Conservation (phyloP, 2,113 vertebrate genomes). For the Cromileptes altivelis region DNA sequence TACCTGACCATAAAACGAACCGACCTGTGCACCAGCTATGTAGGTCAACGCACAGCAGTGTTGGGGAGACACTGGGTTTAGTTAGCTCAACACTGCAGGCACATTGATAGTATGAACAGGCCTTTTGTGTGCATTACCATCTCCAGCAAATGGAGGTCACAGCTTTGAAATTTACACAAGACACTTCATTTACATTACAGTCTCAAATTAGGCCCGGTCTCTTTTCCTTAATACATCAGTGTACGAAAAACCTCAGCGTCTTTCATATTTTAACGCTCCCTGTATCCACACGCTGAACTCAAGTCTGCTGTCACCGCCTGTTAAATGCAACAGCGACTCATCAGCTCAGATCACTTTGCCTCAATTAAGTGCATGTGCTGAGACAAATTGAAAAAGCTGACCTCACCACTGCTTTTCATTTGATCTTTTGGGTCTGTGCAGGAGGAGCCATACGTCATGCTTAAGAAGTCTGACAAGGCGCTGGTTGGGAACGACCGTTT, state of each 20-base stretch:
- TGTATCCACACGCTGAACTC: constrained; percentile 38
- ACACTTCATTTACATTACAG: constrained; percentile 5
- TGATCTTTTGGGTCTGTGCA: constrained; percentile 81
- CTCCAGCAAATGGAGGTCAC: neutral
- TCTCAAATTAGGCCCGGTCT: constrained; percentile 13
- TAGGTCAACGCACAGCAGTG: constrained; percentile 55
- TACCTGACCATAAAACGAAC: constrained; percentile 73
- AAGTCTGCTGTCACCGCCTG: constrained; percentile 75
- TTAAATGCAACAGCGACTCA: constrained; percentile 76
- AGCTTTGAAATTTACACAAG: no score
- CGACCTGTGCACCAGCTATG: constrained; percentile 52
- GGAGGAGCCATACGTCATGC: constrained; percentile 99
- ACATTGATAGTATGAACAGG: constrained; percentile 10
- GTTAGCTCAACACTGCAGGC: constrained; percentile 18
- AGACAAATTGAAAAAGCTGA: constrained; percentile 80
- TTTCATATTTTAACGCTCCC: constrained; percentile 63
- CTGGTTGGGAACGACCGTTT: constrained; percentile 96
- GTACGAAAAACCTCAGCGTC: constrained; percentile 36
- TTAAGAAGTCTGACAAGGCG: constrained; percentile 95
- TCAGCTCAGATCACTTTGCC: constrained; percentile 78
- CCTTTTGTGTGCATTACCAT: neutral
- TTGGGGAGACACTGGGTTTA: constrained; percentile 27
- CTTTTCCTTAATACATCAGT: constrained; percentile 17
- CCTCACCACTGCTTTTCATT: constrained; percentile 79
- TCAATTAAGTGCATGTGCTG: constrained; percentile 77